Percentiles rank a stretch among this genome's conserved stretches.
Evolutionary conservation across 1,140 invertebrate species (phyloP).

Genomic region (Propsilocerus akamusi): DNA sequence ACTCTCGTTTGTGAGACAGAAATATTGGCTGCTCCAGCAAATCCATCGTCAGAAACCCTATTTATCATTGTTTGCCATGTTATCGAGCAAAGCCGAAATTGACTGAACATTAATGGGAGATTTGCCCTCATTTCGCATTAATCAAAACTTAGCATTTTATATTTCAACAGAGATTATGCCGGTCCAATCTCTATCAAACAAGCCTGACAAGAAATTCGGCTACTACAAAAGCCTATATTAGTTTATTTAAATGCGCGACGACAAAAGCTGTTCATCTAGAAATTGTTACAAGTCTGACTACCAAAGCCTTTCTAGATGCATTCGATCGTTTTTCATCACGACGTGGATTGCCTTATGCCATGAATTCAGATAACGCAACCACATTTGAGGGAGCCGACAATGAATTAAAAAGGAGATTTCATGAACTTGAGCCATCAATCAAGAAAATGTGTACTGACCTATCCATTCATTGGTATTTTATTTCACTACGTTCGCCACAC

Average conservation of each 20-base stretch:
- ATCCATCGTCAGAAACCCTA: background rate
- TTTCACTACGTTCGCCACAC: constrained; percentile 17
- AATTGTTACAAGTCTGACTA: constrained; percentile 11
- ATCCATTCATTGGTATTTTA: constrained; percentile 18
- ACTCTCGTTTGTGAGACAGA: too few relatives aligned
- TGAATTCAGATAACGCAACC: constrained; percentile 18
- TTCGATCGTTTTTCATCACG: constrained; percentile 10
- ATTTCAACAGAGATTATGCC: constrained; percentile 14
- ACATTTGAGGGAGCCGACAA: constrained; percentile 17
- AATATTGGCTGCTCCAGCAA: constrained; percentile 12
- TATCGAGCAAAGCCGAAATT: background rate
- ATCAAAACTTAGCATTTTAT: constrained; percentile 13
- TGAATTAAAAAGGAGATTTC: constrained; percentile 10
- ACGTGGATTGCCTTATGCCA: constrained; percentile 8
- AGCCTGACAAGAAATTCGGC: constrained; percentile 7
- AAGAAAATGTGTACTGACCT: too few relatives aligned
- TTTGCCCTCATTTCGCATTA: constrained; percentile 11
- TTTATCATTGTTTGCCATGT: constrained; percentile 5
- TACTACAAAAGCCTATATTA: constrained; percentile 10
- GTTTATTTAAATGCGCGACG: constrained; percentile 10
- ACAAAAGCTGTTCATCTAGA: constrained; percentile 18
- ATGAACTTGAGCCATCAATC: too few relatives aligned
- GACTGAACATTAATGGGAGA: constrained; percentile 8
- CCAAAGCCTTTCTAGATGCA: constrained; percentile 10
- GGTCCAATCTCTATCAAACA: constrained; percentile 12